Base-by-base conservation (phyloP, 2,113 vertebrate species). In the Amphiprion ocellaris region DNA sequence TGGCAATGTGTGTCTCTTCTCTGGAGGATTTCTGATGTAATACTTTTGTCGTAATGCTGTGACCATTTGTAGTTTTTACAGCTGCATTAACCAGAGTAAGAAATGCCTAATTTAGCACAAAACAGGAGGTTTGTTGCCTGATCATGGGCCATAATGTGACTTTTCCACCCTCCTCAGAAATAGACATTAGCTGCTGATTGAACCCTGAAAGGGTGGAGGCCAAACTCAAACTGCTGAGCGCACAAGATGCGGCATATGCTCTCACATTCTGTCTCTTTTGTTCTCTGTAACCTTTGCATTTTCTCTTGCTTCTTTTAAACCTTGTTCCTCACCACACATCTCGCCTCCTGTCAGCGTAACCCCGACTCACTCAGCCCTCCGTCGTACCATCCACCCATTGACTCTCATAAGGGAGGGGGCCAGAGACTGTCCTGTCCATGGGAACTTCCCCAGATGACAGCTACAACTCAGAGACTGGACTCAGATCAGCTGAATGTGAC, bases 401-500 rank as follows among this genome's bases (percentile, higher is more conserved):
- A 64, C 72, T 78, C 59, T 28, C 26, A 26, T 44, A 0, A 39
- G 56, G 54, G 46, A 23, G 26, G 15, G 59, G 55, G 2, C 5
- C 17, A 12, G 55, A 82, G 77, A 58, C 50, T 17, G 64, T 71
- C 77, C 77, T 54, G 37, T 80, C 76, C 59, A 67, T 77, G 64
- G 79, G 84, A 87, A 87, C 63, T 75, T 85, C 75, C 77, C 62
- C 55, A 17, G 39, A 75, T 52, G 46, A 79, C 77, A 87, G 67
- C 30, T 61, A 5, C 64, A 64, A 70, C 52, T 79, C 62, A 55
- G 55, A 74, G 63, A 64, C 83, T 73, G 88, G 86, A 82, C 88
- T 85, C 60, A 55, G 81, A 87, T 81, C 82, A 88, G 76, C 72
- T 82, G 87, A 73, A 80, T 73, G 69, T 53, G 79, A 84, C 87